Percentiles rank a stretch among this genome's conserved stretches.
These are phyloP conservation scores for Lepidostoma basale DNA, from an alignment of 1,140 invertebrate genomes.

Conservation along the genomic window DNA sequence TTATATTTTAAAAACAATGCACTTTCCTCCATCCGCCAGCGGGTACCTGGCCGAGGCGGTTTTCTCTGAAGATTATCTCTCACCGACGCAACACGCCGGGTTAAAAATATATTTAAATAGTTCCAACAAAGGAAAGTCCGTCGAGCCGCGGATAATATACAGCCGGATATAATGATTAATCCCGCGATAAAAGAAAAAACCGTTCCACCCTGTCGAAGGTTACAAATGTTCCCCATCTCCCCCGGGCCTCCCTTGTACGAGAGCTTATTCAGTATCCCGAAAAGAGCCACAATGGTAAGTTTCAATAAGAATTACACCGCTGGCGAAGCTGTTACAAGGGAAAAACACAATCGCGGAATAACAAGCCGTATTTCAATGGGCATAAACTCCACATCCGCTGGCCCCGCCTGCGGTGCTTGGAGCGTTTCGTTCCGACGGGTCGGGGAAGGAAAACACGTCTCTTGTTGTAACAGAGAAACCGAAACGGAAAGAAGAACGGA, in stretches of 20 bases:
- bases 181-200: constrained; percentile 22
- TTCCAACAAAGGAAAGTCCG: neutral
- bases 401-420: constrained; percentile 23
- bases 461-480: constrained; percentile 37
- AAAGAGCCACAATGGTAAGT: constrained; percentile 41
- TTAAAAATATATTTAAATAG: constrained; percentile 6
- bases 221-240: constrained; percentile 40
- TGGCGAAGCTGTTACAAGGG: constrained; percentile 37
- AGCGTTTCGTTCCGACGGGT: constrained; percentile 3
- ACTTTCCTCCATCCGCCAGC: no score
- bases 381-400: constrained; percentile 21
- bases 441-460: constrained; percentile 39
- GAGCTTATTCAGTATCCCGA: constrained; percentile 44
- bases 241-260: constrained; percentile 20
- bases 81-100: neutral
- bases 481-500: constrained; percentile 40
- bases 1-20: no score
- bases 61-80: neutral
- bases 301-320: constrained; percentile 43
- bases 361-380: constrained; percentile 26
- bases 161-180: constrained; percentile 24
- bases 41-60: no score
- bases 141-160: constrained; percentile 14
- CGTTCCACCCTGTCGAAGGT: constrained; percentile 37
- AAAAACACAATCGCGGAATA: constrained; percentile 32